Evolutionary conservation across 2,113 vertebrate species (phyloP), one percentile per base, ranked within the genome.

Genomic region (Ochotona curzoniae): DNA sequence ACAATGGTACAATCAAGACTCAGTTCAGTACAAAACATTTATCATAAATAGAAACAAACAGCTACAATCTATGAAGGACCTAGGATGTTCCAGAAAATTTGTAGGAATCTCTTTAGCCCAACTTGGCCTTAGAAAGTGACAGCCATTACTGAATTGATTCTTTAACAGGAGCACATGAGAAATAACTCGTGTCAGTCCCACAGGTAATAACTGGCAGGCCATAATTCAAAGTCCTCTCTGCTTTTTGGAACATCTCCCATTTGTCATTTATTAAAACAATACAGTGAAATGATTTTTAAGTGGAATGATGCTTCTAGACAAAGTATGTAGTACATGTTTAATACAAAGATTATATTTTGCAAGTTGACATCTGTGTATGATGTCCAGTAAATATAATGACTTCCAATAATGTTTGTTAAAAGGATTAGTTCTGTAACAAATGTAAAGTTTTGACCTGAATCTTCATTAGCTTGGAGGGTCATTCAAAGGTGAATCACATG

Each of bases 401-500:
- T 70, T 23, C 32, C 49, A 76, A 57, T 73, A 54, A 81, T 54
- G 28, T 35, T 78, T 54, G 30, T 60, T 91, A 92, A 96, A 15
- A 64, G 17, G 60, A 84, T 96, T 91, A 69, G 88, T 92, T 93
- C 44, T 78, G 54, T 63, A 78, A 95, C 61, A 63, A 89, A 93
- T 71, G 44, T 91, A 64, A 85, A 61, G 81, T 94, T 95, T 90
- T 64, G 78, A 64, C 32, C 49, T 63, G 18, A 66, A 30, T 90
- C 84, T 95, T 91, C 64, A 35, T 93, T 76, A 92, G 51, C 28
- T 66, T 85, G 28, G 35, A 93, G 87, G 94, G 91, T 96, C 96
- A 95, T 78, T 90, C 44, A 86, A 88, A 96, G 89, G 91, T 88
- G 90, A 96, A 95, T 80, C 86, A 57, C 74, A 73, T 90, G 78